A percentile compares a stretch with the other conserved stretches of the same genome.
Evolutionary conservation across 2,113 vertebrate genomes (phyloP).

Genomic region (Pterocles burchelli): DNA sequence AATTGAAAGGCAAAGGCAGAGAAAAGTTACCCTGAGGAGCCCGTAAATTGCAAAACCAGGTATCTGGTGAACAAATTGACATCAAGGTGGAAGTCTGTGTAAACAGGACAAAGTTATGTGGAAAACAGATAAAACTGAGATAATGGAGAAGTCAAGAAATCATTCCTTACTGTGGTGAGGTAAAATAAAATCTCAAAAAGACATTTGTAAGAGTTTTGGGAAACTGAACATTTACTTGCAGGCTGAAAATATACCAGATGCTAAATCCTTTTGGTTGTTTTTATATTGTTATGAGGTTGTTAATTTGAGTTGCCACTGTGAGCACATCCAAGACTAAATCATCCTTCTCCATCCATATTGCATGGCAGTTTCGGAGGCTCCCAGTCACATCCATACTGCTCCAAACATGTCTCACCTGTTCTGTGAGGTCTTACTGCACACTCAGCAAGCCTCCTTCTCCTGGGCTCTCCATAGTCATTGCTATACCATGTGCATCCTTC

Average conservation of each 20-base stretch:
- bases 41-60: not conserved
- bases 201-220: not conserved
- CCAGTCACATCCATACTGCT: rapidly evolving
- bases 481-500: not conserved
- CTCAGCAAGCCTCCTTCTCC: not conserved
- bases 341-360: not conserved
- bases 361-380: not conserved
- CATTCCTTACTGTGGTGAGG: not conserved
- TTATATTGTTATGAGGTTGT: not conserved
- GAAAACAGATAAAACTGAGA: not conserved
- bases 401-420: not conserved
- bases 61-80: not conserved
- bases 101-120: not conserved
- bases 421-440: not conserved
- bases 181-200: not conserved
- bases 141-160: not conserved
- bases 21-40: not conserved
- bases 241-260: not conserved
- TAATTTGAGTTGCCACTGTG: not conserved
- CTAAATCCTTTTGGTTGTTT: not conserved
- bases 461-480: not conserved
- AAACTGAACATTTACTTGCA: not conserved
- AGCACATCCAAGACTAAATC: not conserved
- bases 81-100: not conserved
- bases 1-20: not conserved